These are phyloP conservation scores for Drosophila mayaguana DNA, from an alignment of 2,888 invertebrate species.

Conservation along the genomic window DNA sequence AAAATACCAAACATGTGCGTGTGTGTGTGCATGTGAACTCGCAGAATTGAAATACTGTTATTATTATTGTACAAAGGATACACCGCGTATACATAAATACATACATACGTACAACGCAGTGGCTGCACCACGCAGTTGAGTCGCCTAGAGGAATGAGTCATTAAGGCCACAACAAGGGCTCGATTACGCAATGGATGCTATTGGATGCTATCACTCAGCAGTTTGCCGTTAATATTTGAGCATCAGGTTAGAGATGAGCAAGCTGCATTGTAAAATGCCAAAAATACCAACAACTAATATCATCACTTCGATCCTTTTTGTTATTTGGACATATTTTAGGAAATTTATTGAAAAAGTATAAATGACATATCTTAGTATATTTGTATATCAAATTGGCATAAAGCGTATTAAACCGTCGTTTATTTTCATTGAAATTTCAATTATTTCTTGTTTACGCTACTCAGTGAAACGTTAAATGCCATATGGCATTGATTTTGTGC, in stretches of 20 bases:
- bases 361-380: background rate
- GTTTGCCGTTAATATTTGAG: background rate
- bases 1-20: conserved; percentile 1
- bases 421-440: conserved; percentile 13
- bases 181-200: conserved; percentile 7
- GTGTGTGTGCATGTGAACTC: background rate
- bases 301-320: background rate
- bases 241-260: background rate
- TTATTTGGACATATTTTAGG: background rate
- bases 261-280: background rate
- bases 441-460: conserved; percentile 30
- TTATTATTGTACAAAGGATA: background rate
- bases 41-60: conserved; percentile 11
- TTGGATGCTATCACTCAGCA: conserved; percentile 3
- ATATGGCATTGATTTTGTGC: conserved; percentile 69
- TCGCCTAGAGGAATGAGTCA: background rate
- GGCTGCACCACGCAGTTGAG: background rate
- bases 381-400: background rate
- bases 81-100: background rate
- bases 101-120: background rate
- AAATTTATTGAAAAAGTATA: background rate
- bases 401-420: conserved; percentile 8
- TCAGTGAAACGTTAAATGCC: conserved; percentile 35
- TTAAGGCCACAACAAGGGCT: conserved; percentile 6
- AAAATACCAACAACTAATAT: background rate